Evolutionary conservation across 2,888 invertebrate species (phyloP).

Genomic region (Hybos culiciformis): DNA sequence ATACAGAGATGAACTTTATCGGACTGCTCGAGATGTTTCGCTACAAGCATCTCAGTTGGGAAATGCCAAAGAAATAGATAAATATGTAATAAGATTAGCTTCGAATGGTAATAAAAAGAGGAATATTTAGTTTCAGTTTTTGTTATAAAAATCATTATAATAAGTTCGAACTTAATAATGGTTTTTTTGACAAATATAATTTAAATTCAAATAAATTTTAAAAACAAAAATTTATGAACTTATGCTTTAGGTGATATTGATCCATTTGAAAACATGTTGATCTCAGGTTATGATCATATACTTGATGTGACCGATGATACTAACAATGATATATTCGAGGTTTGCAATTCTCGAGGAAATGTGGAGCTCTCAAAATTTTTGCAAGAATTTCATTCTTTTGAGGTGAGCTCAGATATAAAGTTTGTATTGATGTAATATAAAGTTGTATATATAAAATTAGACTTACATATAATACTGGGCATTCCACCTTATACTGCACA

Average conservation of each 20-base stretch:
- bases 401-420: conserved; percentile 40
- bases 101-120: conserved; percentile 47
- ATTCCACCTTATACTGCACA: too few species aligned
- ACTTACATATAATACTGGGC: too few species aligned
- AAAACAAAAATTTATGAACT: not conserved
- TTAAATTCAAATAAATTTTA: not conserved
- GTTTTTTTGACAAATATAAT: not conserved
- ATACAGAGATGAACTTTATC: conserved; percentile 71
- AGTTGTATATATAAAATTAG: not conserved
- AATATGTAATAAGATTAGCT: conserved; percentile 62
- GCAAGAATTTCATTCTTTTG: conserved; percentile 57
- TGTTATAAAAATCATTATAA: not conserved
- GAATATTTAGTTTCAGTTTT: not conserved
- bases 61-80: conserved; percentile 70
- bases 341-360: conserved; percentile 53
- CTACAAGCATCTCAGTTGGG: conserved; percentile 62
- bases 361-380: conserved; percentile 54
- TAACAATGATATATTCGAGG: conserved; percentile 49
- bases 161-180: too few species aligned
- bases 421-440: not conserved
- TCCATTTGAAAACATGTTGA: conserved; percentile 42
- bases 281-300: conserved; percentile 81
- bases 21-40: conserved; percentile 76
- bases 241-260: conserved; percentile 44
- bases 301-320: conserved; percentile 63